Evolutionary conservation across 2,797 vertebrate genomes (phyloP).

Genomic region (Percopsis omiscomaycus): DNA sequence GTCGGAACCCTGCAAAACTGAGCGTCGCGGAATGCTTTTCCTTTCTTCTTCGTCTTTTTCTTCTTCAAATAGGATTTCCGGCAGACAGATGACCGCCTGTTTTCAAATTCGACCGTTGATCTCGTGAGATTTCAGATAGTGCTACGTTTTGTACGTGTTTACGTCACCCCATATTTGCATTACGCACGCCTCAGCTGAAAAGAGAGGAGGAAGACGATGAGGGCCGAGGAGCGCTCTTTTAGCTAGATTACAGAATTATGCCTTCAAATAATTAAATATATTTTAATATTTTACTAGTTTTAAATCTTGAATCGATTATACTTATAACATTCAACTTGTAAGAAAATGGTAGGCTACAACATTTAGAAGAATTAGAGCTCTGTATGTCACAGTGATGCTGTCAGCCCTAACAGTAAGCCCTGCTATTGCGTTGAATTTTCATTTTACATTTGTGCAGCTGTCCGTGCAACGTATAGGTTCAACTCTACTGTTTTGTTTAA

Average conservation of each 20-base stretch:
- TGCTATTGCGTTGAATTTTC: background rate
- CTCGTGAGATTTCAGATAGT: conserved; percentile 51
- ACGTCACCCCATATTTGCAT: background rate
- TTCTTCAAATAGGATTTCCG: background rate
- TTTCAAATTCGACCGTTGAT: conserved; percentile 65
- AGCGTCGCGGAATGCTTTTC: background rate
- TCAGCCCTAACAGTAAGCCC: too few relatives aligned
- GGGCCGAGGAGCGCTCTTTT: too few relatives aligned
- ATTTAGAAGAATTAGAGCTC: too few relatives aligned
- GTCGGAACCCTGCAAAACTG: background rate
- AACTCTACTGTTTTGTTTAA: background rate
- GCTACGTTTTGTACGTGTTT: fast-evolving
- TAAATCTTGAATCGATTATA: too few relatives aligned
- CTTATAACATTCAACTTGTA: too few relatives aligned
- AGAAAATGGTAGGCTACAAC: too few relatives aligned
- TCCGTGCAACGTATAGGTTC: background rate
- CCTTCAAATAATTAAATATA: too few relatives aligned
- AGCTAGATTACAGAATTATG: too few relatives aligned
- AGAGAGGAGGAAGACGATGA: too few relatives aligned
- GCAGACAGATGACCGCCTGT: conserved; percentile 61
- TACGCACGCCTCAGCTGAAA: background rate
- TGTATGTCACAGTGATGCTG: too few relatives aligned
- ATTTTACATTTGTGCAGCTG: background rate
- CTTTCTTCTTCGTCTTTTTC: background rate
- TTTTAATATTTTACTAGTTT: too few relatives aligned